Evolutionary conservation across 2,113 vertebrate genomes (phyloP).

Genomic region (Oreocharis arfaki): DNA sequence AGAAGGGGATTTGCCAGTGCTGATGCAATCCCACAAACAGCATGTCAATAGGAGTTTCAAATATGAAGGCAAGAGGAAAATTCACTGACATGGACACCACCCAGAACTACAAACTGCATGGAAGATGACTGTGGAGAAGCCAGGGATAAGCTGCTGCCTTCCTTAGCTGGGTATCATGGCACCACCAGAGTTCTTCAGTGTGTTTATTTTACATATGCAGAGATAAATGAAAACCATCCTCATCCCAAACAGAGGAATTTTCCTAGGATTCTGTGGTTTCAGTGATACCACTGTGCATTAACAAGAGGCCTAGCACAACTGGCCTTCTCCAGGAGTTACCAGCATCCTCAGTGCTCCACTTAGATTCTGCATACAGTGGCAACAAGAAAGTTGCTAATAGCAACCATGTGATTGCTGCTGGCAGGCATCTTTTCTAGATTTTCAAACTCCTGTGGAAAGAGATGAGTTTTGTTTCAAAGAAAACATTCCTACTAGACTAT

Average conservation of each 20-base stretch:
- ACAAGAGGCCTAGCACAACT: neutral
- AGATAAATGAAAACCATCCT: neutral
- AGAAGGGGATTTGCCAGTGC: neutral
- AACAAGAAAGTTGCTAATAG: neutral
- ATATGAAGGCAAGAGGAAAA: neutral
- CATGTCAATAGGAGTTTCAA: neutral
- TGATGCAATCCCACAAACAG: neutral
- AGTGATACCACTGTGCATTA: neutral
- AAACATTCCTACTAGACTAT: neutral
- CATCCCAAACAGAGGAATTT: neutral
- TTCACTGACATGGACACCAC: neutral
- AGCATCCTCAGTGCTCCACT: neutral
- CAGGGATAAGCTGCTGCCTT: neutral
- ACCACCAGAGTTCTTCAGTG: neutral
- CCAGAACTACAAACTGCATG: neutral
- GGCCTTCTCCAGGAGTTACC: neutral
- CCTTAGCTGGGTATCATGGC: neutral
- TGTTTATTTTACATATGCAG: neutral
- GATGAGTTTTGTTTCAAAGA: neutral
- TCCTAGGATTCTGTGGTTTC: neutral
- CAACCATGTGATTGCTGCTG: neutral
- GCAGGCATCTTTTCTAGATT: neutral
- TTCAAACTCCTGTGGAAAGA: neutral
- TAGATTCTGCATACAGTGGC: neutral
- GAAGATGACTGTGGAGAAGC: neutral